Percentiles rank a stretch among this genome's conserved stretches.
phyloP scores from a whole-genome alignment of 2,113 vertebrate species.

The Ptilorrhoa leucosticta region DNA sequence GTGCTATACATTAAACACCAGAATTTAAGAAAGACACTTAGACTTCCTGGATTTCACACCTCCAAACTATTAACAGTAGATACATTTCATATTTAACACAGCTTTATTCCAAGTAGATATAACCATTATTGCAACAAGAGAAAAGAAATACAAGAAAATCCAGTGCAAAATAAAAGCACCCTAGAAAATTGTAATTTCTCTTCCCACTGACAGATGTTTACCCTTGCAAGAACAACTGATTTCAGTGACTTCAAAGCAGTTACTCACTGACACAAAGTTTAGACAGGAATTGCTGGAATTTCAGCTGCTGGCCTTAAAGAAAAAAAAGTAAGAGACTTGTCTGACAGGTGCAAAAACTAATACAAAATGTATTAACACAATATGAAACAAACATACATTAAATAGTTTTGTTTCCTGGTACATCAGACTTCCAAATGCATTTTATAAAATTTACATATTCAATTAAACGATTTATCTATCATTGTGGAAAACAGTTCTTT shows the following conservation, averaged over 20 bases:
- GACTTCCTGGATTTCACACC: background rate
- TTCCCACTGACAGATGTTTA: background rate
- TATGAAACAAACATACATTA: slow-evolving; percentile 64
- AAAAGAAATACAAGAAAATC: slow-evolving; percentile 47
- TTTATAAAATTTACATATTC: slow-evolving; percentile 37
- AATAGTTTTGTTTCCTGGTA: slow-evolving; percentile 54
- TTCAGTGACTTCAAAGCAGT: background rate
- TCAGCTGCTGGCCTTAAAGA: background rate
- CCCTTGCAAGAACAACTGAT: background rate
- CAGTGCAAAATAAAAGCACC: slow-evolving; percentile 72
- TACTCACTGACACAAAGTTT: background rate
- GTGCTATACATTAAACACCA: background rate
- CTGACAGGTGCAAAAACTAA: slow-evolving; percentile 65
- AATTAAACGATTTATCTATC: background rate
- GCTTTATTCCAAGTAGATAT: slow-evolving; percentile 64
- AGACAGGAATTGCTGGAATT: background rate
- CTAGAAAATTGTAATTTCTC: slow-evolving; percentile 10
- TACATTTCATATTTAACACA: background rate
- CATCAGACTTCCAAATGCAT: slow-evolving; percentile 7
- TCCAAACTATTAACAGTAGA: slow-evolving; percentile 19
- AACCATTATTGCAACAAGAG: slow-evolving; percentile 24
- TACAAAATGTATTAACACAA: slow-evolving; percentile 58
- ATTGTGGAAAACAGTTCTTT: slow-evolving; percentile 32
- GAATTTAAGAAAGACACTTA: background rate
- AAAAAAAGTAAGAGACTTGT: background rate